These are phyloP conservation scores for Bovichtus diacanthus DNA, from an alignment of 2,797 vertebrate genomes.

Conservation along the genomic window DNA sequence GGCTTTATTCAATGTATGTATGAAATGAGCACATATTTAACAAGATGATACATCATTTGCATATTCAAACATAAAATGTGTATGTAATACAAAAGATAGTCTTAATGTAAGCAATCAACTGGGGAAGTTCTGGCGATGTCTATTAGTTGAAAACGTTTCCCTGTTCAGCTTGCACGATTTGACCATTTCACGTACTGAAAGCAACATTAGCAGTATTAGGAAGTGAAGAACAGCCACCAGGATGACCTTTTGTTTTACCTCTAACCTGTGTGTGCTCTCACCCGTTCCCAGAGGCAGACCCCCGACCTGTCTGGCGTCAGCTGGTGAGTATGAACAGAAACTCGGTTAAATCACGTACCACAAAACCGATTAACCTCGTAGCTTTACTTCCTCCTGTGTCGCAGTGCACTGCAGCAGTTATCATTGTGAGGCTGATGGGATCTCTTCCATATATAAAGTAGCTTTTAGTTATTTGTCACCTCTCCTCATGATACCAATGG, in stretches of 20 bases:
- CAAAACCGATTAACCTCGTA: not conserved
- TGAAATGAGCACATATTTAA: no score
- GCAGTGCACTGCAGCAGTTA: not conserved
- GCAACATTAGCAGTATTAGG: not conserved
- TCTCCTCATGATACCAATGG: not conserved
- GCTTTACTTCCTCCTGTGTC: not conserved
- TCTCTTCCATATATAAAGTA: no score
- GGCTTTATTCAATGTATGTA: no score
- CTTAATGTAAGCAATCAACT: no score
- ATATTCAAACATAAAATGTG: no score
- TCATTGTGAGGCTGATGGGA: no score
- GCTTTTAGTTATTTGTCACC: not conserved
- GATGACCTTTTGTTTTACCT: conserved; percentile 13
- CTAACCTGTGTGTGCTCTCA: conserved; percentile 49
- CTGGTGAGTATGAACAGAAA: conserved; percentile 85
- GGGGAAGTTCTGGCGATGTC: not conserved
- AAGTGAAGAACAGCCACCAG: not conserved
- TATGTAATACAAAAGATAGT: no score
- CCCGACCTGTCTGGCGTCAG: conserved; percentile 86
- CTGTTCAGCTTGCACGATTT: not conserved
- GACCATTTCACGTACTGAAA: conserved; percentile 18
- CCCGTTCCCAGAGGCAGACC: conserved; percentile 79
- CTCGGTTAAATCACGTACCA: not conserved
- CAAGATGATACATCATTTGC: no score
- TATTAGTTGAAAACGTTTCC: no score